These are phyloP conservation scores for Eurosta solidaginis DNA, from an alignment of 1,140 invertebrate genomes.

Conservation along the genomic window DNA sequence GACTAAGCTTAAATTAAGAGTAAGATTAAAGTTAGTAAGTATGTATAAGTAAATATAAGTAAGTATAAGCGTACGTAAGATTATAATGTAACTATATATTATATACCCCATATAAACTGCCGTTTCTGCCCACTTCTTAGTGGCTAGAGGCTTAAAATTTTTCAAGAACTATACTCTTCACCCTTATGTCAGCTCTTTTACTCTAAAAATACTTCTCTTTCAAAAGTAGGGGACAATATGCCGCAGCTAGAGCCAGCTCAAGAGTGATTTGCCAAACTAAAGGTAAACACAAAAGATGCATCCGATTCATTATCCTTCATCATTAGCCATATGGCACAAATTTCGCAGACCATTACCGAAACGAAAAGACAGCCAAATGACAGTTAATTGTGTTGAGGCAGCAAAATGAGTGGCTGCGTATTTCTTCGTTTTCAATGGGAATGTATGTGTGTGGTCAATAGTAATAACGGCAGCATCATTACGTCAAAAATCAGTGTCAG, in stretches of 20 bases:
- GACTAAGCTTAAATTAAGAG: no score
- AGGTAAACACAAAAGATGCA: background rate
- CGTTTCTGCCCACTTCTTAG: no score
- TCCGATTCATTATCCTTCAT: constrained; percentile 6
- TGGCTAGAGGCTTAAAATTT: no score
- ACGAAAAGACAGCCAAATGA: background rate
- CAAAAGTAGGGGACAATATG: no score
- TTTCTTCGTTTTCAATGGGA: background rate
- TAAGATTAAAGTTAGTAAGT: no score
- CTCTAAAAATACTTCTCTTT: no score
- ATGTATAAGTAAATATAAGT: no score
- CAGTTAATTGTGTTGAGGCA: background rate
- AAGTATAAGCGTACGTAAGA: no score
- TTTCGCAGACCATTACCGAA: constrained; percentile 5
- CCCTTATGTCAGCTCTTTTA: no score
- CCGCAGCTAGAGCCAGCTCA: background rate
- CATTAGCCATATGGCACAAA: constrained; percentile 22
- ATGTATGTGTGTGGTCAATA: background rate
- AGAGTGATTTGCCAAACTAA: constrained; percentile 6
- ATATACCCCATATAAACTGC: no score
- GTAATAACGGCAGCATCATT: background rate
- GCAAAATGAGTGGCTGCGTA: background rate
- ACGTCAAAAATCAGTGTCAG: constrained; percentile 12
- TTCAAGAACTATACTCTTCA: no score
- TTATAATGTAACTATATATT: no score